Evolutionary conservation across 2,797 vertebrate genomes (phyloP), one percentile per base, ranked within the genome.

Genomic region (Coilia nasus): DNA sequence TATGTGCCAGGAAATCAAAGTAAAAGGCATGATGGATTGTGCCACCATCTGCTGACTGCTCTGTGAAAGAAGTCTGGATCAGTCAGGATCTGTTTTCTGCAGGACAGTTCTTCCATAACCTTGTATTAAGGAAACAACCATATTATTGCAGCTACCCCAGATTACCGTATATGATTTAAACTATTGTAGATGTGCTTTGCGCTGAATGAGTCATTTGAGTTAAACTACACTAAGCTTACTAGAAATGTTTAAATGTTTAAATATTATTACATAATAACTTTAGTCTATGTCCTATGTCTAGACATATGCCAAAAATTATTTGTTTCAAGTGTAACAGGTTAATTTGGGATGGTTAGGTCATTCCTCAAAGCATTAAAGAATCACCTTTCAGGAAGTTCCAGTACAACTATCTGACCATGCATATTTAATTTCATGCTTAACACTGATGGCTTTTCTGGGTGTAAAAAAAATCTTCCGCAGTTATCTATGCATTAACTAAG

Each of bases 401-500:
- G 62, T 64, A 64, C 60, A 28, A 64, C 23, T 64, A 25, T 60
- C 28, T 2, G 14, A 25, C 10, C 62, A 28, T 64, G 62, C 23
- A 64, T 12, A 64, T 5, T 64, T 64, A 64, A 28, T 64, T 23
- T 12, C 23, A 64, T 28, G 23, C 62, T 64, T 15, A 64, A 64
- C 56, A 41, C 28, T 81, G 44, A 57, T 19, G 25, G 44, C 67
- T 19, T 85, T 47, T 83, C 84, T 78, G 87, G 90, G 82, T 80
- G 71, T 57, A 81, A 81, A 87, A 81, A 91, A 84, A 41, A 41
- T 41, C 84, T 88, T 23, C 80, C 59, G 83, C 86, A 84, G 84
- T 92, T 91, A 91, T 91, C 91, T 92, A 89, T 92, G 89, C 88
- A 93, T 91, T 94, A 92, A 94, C 94, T 90, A 93, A 90, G 89